Evolutionary conservation across 2,888 invertebrate species (phyloP).

Genomic region (Neocrepidodera transversa): DNA sequence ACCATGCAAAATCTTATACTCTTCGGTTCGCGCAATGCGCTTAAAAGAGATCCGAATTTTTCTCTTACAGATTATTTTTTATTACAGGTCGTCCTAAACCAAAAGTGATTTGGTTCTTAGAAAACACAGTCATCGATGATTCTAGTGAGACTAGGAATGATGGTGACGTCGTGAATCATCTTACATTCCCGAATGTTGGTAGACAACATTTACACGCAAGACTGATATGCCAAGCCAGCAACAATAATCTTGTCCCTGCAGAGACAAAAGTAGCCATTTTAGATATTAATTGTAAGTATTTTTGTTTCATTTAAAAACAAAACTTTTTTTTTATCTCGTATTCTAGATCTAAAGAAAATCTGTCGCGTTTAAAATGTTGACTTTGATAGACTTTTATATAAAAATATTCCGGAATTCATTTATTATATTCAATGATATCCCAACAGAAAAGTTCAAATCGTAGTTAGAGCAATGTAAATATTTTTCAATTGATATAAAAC

Average conservation of each 20-base stretch:
- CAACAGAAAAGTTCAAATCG: too few species aligned
- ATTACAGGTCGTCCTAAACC: slow-evolving; percentile 78
- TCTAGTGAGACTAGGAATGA: slow-evolving; percentile 75
- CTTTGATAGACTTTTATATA: too few species aligned
- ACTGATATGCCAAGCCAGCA: slow-evolving; percentile 86
- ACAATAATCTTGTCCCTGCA: slow-evolving; percentile 82
- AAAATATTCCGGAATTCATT: too few species aligned
- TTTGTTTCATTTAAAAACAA: not conserved
- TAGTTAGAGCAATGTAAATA: not conserved
- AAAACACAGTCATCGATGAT: slow-evolving; percentile 84
- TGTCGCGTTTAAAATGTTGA: too few species aligned
- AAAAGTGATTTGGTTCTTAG: slow-evolving; percentile 83
- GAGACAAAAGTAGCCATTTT: slow-evolving; percentile 80
- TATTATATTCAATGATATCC: too few species aligned
- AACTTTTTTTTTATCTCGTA: too few species aligned
- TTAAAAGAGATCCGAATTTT: too few species aligned
- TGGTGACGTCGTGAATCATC: slow-evolving; percentile 78
- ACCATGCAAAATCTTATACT: too few species aligned
- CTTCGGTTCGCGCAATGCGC: too few species aligned
- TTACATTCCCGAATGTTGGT: slow-evolving; percentile 80
- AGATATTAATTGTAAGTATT: slow-evolving; percentile 86
- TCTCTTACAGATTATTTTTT: too few species aligned
- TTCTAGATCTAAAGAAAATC: too few species aligned
- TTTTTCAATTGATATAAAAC: not conserved
- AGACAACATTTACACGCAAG: slow-evolving; percentile 83